Evolutionary conservation across 2,888 invertebrate species (phyloP).

Genomic region (Sceliomorpha sp.): DNA sequence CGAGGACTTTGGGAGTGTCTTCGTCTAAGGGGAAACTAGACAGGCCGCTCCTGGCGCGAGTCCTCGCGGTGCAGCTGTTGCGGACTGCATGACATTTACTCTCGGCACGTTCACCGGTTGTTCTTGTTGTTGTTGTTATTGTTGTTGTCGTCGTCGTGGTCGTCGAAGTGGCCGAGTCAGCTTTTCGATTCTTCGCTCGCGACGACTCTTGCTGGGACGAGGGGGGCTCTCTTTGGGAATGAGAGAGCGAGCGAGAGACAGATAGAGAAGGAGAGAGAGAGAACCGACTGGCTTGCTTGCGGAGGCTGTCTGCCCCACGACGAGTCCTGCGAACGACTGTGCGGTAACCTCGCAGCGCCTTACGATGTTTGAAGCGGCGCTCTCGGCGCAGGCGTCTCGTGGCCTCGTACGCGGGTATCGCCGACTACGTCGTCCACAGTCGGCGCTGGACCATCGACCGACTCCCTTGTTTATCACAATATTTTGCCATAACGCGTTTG

Average conservation of each 20-base stretch:
- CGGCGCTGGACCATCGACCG: constrained; percentile 73
- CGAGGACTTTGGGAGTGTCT: too few relatives aligned
- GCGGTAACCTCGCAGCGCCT: constrained; percentile 57
- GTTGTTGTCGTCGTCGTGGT: neutral
- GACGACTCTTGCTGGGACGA: constrained; percentile 4
- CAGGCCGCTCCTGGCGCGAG: neutral
- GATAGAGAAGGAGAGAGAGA: constrained; percentile 50
- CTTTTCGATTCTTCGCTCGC: constrained; percentile 2
- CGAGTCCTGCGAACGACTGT: constrained; percentile 63
- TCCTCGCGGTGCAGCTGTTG: constrained; percentile 10
- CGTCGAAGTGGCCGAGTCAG: neutral
- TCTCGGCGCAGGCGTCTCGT: constrained; percentile 70
- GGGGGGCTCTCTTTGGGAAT: constrained; percentile 24
- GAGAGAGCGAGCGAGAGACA: constrained; percentile 53
- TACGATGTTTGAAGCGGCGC: constrained; percentile 53
- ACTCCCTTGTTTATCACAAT: constrained; percentile 37
- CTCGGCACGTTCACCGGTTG: too few relatives aligned
- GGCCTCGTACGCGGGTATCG: constrained; percentile 59
- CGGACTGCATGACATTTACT: constrained; percentile 9
- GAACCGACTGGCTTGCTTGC: constrained; percentile 31
- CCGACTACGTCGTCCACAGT: constrained; percentile 65
- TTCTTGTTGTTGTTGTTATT: neutral
- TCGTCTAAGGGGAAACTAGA: constrained; percentile 8
- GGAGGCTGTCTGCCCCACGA: constrained; percentile 57
- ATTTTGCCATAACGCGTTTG: constrained; percentile 9